phyloP scores from a whole-genome alignment of 2,113 vertebrate genomes.

The Acrocephalus arundinaceus region DNA sequence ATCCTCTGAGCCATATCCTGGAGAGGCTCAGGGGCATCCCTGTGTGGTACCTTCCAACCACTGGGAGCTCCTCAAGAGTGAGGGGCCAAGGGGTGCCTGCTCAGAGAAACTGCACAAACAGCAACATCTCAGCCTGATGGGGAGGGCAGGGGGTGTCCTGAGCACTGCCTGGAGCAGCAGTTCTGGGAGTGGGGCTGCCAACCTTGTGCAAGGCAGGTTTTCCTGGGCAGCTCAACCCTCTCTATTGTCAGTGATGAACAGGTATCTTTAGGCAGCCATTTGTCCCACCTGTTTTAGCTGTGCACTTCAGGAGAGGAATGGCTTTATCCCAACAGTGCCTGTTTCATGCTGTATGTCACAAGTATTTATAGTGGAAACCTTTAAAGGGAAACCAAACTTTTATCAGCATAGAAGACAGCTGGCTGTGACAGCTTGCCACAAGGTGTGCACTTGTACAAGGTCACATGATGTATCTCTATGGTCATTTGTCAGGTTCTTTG shows the following conservation, averaged over 20 bases:
- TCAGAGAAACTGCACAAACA: not conserved
- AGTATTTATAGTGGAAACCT: not conserved
- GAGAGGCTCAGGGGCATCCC: not conserved
- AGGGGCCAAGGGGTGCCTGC: not conserved
- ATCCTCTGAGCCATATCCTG: not conserved
- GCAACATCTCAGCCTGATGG: not conserved
- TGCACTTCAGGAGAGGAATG: not conserved
- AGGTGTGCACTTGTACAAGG: not conserved
- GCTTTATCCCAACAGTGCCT: not conserved
- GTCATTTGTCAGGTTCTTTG: not conserved
- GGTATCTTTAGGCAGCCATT: not conserved
- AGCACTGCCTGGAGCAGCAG: not conserved
- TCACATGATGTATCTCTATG: not conserved
- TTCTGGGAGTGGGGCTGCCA: fast-evolving
- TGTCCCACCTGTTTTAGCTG: not conserved
- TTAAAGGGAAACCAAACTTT: not conserved
- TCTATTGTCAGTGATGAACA: not conserved
- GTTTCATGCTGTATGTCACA: not conserved
- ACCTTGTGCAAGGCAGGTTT: not conserved
- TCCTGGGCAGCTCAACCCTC: not conserved
- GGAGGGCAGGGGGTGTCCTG: not conserved
- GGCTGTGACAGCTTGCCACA: not conserved
- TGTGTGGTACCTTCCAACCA: fast-evolving
- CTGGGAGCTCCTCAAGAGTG: not conserved
- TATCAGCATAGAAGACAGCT: not conserved